Evolutionary conservation across 2,113 vertebrate genomes (phyloP).

Genomic region (Hippocampus mohnikei): DNA sequence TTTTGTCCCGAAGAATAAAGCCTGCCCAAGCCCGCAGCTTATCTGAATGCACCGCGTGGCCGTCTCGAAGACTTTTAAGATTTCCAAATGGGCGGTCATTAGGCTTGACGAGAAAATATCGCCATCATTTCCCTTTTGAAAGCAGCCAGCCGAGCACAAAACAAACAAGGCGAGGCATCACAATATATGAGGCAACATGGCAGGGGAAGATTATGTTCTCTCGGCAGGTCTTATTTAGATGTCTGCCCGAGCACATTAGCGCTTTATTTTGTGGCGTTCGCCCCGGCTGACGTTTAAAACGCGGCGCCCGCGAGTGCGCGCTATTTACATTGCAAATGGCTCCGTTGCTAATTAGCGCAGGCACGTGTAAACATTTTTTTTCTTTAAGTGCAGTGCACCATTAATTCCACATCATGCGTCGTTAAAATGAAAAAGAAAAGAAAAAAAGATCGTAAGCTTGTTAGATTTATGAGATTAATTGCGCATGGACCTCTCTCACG

Average conservation of each 20-base stretch:
- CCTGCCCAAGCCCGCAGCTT: conserved; percentile 14
- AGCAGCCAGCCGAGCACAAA: conserved; percentile 48
- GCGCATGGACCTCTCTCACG: conserved; percentile 31
- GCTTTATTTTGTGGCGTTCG: conserved; percentile 51
- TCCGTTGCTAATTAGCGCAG: conserved; percentile 40
- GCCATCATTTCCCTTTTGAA: conserved; percentile 59
- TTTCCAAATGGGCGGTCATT: conserved; percentile 58
- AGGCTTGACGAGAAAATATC: conserved; percentile 58
- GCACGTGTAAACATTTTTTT: conserved; percentile 50
- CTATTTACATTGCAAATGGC: conserved; percentile 49
- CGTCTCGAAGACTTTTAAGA: conserved; percentile 43
- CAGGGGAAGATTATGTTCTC: conserved; percentile 53
- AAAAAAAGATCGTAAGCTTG: neutral
- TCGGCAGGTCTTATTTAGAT: conserved; percentile 62
- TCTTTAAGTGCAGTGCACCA: conserved; percentile 30
- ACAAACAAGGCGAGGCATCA: conserved; percentile 49
- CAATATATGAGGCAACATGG: conserved; percentile 40
- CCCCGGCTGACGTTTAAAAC: conserved; percentile 44
- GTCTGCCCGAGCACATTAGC: conserved; percentile 53
- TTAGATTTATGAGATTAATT: conserved; percentile 47
- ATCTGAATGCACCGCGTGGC: conserved; percentile 37
- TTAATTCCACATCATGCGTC: conserved; percentile 45
- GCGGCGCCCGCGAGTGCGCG: conserved; percentile 8
- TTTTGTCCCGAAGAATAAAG: conserved; percentile 20
- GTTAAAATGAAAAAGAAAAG: conserved; percentile 29